A percentile compares a stretch with the other conserved stretches of the same genome.
phyloP scores from a whole-genome alignment of 2,113 vertebrate genomes.

The Zeus faber region DNA sequence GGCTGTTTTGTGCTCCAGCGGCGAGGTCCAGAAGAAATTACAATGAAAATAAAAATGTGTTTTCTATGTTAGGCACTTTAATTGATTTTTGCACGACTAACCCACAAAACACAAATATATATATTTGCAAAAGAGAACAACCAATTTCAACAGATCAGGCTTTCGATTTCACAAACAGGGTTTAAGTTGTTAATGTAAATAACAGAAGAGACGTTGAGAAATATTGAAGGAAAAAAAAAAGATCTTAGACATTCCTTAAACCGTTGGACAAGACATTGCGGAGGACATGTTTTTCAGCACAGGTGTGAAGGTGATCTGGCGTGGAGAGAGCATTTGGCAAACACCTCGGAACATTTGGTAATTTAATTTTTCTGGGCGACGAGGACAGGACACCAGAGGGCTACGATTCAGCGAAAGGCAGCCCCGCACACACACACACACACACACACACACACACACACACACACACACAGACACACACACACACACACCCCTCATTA shows the following conservation, averaged over 20 bases:
- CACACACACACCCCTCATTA: slow-evolving; percentile 17
- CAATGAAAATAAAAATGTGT: slow-evolving; percentile 41
- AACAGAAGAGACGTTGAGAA: slow-evolving; percentile 2
- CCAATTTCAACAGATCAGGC: slow-evolving; percentile 42
- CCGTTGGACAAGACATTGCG: too few relatives aligned
- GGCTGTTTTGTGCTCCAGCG: not conserved
- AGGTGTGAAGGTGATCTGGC: too few relatives aligned
- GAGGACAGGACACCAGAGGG: too few relatives aligned
- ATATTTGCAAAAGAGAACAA: slow-evolving; percentile 32
- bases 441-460: too few relatives aligned
- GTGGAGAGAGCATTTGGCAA: slow-evolving; percentile 24
- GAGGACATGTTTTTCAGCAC: too few relatives aligned
- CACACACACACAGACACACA: not conserved
- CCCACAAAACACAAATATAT: slow-evolving; percentile 62
- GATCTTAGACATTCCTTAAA: too few relatives aligned
- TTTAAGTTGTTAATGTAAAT: slow-evolving; percentile 17
- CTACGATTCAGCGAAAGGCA: too few relatives aligned
- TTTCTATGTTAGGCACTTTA: slow-evolving; percentile 79
- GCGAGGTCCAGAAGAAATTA: slow-evolving; percentile 15
- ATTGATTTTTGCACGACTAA: slow-evolving; percentile 67
- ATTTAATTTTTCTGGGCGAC: not conserved
- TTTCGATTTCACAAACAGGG: slow-evolving; percentile 18
- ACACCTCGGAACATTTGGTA: slow-evolving; percentile 32
- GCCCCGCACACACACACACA: too few relatives aligned
- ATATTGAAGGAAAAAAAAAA: too few relatives aligned